These are phyloP conservation scores for Myripristis jacobus DNA, from an alignment of 2,797 vertebrate genomes.

Conservation along the genomic window DNA sequence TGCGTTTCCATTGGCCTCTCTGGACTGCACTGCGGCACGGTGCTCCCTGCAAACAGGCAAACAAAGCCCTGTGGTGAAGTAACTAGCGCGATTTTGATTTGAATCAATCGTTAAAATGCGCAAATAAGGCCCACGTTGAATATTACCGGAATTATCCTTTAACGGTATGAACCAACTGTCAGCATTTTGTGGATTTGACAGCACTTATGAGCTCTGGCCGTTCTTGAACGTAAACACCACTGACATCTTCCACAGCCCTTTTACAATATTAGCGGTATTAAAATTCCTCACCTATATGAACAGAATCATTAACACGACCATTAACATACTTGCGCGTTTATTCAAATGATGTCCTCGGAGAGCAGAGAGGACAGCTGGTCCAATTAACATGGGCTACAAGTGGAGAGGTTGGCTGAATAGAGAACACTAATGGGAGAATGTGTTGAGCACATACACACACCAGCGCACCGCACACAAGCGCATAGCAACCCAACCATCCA, in stretches of 20 bases:
- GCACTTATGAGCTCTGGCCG: neutral
- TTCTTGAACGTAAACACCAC: neutral
- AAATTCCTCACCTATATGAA: neutral
- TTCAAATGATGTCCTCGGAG: slow-evolving; percentile 11
- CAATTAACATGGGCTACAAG: slow-evolving; percentile 16
- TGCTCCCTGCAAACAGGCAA: too few species aligned
- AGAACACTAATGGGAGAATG: neutral
- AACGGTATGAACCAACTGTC: neutral
- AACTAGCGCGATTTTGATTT: too few species aligned
- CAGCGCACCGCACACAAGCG: neutral
- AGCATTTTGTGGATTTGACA: neutral
- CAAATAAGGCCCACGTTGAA: too few species aligned
- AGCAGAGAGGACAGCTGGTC: slow-evolving; percentile 6
- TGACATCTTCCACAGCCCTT: neutral
- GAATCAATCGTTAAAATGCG: too few species aligned
- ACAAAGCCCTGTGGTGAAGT: too few species aligned
- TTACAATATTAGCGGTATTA: neutral
- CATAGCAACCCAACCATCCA: neutral
- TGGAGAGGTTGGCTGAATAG: slow-evolving; percentile 1
- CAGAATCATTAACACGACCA: neutral
- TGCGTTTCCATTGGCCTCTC: too few species aligned
- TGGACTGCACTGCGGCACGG: too few species aligned
- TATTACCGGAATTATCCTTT: too few species aligned
- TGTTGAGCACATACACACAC: neutral
- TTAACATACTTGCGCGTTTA: slow-evolving; percentile 11